Evolutionary conservation across 1,140 invertebrate genomes (phyloP).

Genomic region (Onthophagus taurus): DNA sequence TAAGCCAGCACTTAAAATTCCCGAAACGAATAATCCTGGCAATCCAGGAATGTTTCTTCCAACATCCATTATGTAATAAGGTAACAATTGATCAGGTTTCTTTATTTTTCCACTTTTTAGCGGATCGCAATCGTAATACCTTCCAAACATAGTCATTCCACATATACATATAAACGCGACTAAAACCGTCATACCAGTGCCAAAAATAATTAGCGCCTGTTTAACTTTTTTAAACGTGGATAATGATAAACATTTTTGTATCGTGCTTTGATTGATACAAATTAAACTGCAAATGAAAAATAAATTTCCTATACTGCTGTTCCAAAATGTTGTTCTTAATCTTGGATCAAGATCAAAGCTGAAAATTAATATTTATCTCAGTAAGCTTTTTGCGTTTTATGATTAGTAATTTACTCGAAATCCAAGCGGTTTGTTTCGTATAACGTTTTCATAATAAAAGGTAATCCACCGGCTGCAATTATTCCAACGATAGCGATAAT

Average conservation of each 20-base stretch:
- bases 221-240: conserved; percentile 41
- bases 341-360: conserved; percentile 45
- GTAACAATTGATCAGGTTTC: conserved; percentile 55
- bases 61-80: conserved; percentile 66
- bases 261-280: conserved; percentile 46
- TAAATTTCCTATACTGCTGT: conserved; percentile 43
- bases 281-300: conserved; percentile 47
- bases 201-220: conserved; percentile 43
- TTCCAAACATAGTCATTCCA: conserved; percentile 49
- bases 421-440: neutral
- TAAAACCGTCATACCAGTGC: conserved; percentile 39
- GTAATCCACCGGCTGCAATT: conserved; percentile 5
- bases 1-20: conserved; percentile 61
- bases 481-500: conserved; percentile 2
- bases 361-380: conserved; percentile 20
- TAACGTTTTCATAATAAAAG: neutral
- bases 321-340: conserved; percentile 47
- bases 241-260: conserved; percentile 48
- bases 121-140: conserved; percentile 53
- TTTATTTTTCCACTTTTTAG: conserved; percentile 38
- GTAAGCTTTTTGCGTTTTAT: neutral
- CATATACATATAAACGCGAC: conserved; percentile 28
- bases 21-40: conserved; percentile 67
- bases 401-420: conserved; percentile 3
- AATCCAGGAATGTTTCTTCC: conserved; percentile 53